These are phyloP conservation scores for Montifringilla adamsi DNA, from an alignment of 2,113 vertebrate species.

Conservation along the genomic window DNA sequence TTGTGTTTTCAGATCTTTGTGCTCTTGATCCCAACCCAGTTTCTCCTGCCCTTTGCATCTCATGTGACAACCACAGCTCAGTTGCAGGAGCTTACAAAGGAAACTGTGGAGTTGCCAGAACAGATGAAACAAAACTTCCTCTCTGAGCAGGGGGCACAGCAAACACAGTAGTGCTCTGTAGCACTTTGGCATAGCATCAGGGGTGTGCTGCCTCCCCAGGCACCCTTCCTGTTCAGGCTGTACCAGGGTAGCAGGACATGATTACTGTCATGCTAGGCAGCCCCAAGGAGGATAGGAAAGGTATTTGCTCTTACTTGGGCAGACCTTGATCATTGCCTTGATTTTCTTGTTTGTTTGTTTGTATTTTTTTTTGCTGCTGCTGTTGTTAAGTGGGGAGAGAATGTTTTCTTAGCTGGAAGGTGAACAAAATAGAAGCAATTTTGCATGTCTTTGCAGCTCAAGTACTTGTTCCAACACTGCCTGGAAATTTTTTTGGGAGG, in stretches of 20 bases:
- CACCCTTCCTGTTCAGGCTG: conserved; percentile 39
- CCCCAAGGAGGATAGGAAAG: conserved; percentile 9
- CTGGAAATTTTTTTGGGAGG: background rate
- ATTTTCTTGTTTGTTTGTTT: background rate
- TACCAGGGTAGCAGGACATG: conserved; percentile 20
- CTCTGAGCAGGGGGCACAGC: background rate
- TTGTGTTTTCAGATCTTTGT: background rate
- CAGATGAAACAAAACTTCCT: conserved; percentile 30
- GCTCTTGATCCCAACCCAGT: background rate
- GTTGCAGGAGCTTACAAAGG: conserved; percentile 6
- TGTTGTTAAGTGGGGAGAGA: background rate
- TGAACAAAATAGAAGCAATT: background rate
- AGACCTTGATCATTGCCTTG: background rate
- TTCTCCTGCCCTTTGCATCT: conserved; percentile 32
- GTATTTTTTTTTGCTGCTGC: background rate
- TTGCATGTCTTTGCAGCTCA: background rate
- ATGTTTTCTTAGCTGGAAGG: background rate
- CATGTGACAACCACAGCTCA: background rate
- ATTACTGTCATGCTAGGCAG: conserved; percentile 37
- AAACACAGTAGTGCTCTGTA: background rate
- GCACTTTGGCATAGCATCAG: background rate
- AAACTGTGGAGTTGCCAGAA: conserved; percentile 30
- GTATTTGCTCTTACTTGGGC: background rate
- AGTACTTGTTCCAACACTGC: background rate
- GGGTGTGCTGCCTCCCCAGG: background rate